Evolutionary conservation across 2,888 invertebrate species (phyloP).

Genomic region (Patella pellucida): DNA sequence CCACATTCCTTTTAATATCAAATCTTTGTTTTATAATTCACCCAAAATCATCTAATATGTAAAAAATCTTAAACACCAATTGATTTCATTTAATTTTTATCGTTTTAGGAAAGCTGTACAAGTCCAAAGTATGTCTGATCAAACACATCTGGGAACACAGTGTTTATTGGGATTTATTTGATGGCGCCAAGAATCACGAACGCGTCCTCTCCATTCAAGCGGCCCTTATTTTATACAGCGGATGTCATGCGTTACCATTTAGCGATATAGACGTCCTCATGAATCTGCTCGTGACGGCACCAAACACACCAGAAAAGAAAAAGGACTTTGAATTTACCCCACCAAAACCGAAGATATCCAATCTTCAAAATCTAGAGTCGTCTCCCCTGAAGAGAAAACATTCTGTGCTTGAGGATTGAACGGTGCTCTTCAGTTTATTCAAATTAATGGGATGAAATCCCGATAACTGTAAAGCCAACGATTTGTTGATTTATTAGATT

Average conservation of each 20-base stretch:
- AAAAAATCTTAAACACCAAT: no score
- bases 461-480: no score
- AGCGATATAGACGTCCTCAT: slow-evolving; percentile 37
- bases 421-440: no score
- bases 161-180: slow-evolving; percentile 66
- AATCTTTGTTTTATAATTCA: no score
- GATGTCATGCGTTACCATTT: slow-evolving; percentile 34
- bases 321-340: neutral
- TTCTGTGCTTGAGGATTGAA: neutral
- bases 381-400: slow-evolving; percentile 23
- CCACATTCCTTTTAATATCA: no score
- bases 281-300: slow-evolving; percentile 56
- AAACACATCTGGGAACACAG: slow-evolving; percentile 68
- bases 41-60: no score
- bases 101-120: slow-evolving; percentile 66
- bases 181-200: slow-evolving; percentile 64
- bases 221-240: slow-evolving; percentile 60
- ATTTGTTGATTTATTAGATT: no score
- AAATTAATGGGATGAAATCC: no score
- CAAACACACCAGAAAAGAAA: slow-evolving; percentile 38
- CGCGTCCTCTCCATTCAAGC: slow-evolving; percentile 67
- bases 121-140: slow-evolving; percentile 65
- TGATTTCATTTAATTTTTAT: neutral
- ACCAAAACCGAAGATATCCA: neutral
- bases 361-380: neutral